A percentile compares a stretch with the other conserved stretches of the same genome.
Conservation (phyloP, 37 sponge, comb jelly and placozoan species). For the Dysidea cf. avara region DNA sequence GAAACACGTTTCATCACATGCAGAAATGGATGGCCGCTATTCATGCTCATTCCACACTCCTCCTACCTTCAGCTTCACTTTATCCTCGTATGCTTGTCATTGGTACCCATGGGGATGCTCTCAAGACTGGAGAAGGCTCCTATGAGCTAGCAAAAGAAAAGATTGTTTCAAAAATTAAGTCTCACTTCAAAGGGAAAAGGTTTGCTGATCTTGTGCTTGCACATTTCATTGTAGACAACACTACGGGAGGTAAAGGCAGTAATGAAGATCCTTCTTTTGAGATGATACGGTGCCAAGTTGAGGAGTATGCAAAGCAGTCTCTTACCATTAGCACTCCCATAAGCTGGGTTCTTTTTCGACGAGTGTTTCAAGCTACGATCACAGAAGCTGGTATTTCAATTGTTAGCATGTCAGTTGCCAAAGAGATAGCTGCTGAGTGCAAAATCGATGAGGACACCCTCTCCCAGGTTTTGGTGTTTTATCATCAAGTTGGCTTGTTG, state of each 20-base stretch:
- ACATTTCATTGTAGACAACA: conserved; percentile 46
- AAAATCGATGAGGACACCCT: conserved; percentile 6
- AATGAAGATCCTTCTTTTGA: conserved; percentile 33
- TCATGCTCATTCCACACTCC: conserved; percentile 17
- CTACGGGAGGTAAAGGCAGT: conserved; percentile 32
- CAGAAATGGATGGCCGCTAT: conserved; percentile 52
- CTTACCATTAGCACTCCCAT: conserved; percentile 39
- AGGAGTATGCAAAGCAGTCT: conserved; percentile 11
- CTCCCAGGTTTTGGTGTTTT: conserved; percentile 45
- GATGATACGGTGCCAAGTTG: background rate
- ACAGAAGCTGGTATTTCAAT: conserved; percentile 5
- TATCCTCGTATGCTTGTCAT: conserved; percentile 39
- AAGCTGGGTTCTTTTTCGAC: conserved; percentile 48
- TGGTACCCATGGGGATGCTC: conserved; percentile 58
- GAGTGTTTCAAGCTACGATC: conserved; percentile 27
- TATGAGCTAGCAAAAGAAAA: background rate
- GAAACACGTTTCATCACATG: conserved; percentile 16
- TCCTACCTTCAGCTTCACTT: background rate
- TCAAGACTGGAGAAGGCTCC: too few relatives aligned
- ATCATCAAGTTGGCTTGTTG: conserved; percentile 55
- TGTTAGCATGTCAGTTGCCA: conserved; percentile 4
- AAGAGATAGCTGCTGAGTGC: conserved; percentile 14
- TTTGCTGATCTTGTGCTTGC: background rate
- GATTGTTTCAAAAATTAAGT: background rate
- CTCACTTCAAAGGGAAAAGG: background rate